phyloP scores from a whole-genome alignment of 2,797 vertebrate species.

The Oreortyx pictus region DNA sequence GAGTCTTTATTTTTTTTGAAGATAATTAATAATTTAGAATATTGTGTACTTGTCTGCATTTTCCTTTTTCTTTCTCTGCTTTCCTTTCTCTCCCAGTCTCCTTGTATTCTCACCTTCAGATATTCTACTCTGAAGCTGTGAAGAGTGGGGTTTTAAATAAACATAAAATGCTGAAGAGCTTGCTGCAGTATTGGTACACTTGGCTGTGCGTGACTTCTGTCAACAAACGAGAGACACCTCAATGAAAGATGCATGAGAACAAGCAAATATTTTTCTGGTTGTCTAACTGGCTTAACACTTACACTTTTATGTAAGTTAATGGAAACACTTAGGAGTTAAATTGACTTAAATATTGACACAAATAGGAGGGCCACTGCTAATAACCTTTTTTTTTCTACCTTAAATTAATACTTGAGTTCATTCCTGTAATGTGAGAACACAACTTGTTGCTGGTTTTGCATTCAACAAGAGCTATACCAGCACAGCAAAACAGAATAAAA shows the following conservation, averaged over 20 bases:
- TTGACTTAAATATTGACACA: slow-evolving; percentile 20
- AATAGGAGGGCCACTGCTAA: not conserved
- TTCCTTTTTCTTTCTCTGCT: not conserved
- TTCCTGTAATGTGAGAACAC: not conserved
- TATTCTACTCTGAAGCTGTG: not conserved
- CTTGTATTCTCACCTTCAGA: slow-evolving; percentile 10
- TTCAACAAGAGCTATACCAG: not conserved
- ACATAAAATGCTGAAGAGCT: slow-evolving; percentile 4
- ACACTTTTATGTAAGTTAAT: not conserved
- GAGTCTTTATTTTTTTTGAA: not conserved
- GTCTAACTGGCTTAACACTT: not conserved
- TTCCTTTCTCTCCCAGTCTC: not conserved
- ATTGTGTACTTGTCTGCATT: not conserved
- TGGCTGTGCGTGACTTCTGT: slow-evolving; percentile 14
- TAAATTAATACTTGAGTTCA: not conserved
- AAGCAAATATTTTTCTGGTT: slow-evolving; percentile 41
- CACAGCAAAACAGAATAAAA: not conserved
- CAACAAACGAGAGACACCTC: not conserved
- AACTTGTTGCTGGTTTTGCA: not conserved
- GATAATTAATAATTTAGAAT: not conserved
- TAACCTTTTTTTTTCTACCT: not conserved
- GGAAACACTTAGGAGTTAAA: slow-evolving; percentile 10
- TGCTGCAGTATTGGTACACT: not conserved
- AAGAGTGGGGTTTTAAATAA: slow-evolving; percentile 17
- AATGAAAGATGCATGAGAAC: slow-evolving; percentile 25